Evolutionary conservation across 2,888 invertebrate genomes (phyloP).

Genomic region (Tricholauxania praeusta): DNA sequence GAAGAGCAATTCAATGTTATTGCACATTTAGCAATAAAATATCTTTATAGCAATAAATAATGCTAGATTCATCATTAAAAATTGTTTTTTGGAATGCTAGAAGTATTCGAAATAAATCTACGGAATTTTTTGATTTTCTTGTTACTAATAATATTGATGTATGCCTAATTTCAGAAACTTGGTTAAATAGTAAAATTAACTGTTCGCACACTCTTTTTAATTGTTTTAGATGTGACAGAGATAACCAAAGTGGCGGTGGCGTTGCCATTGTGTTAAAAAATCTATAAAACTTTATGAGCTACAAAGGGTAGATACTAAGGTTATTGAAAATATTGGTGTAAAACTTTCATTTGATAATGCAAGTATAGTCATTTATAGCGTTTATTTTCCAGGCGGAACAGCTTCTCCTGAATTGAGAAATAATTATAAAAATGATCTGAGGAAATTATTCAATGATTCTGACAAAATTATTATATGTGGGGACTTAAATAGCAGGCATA

Average conservation of each 20-base stretch:
- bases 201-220: too few relatives aligned
- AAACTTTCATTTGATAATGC: neutral
- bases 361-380: slow-evolving; percentile 4
- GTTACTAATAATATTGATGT: too few relatives aligned
- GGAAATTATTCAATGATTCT: slow-evolving; percentile 24
- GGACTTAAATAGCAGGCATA: slow-evolving; percentile 39
- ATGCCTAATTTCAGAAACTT: too few relatives aligned
- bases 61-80: too few relatives aligned
- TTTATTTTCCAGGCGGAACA: slow-evolving; percentile 27
- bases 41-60: too few relatives aligned
- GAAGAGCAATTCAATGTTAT: too few relatives aligned
- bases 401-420: slow-evolving; percentile 11
- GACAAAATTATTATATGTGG: slow-evolving; percentile 34
- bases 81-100: too few relatives aligned
- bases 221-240: too few relatives aligned
- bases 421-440: slow-evolving; percentile 32
- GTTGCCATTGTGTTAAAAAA: slow-evolving; percentile 31
- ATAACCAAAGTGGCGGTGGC: slow-evolving; percentile 41
- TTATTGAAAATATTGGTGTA: slow-evolving; percentile 38
- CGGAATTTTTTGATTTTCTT: too few relatives aligned
- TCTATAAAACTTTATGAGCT: slow-evolving; percentile 1
- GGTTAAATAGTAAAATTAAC: too few relatives aligned
- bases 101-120: too few relatives aligned
- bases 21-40: too few relatives aligned
- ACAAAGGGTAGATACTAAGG: slow-evolving; percentile 25